phyloP scores from a whole-genome alignment of 2,113 vertebrate species.

The Serilophus lunatus region DNA sequence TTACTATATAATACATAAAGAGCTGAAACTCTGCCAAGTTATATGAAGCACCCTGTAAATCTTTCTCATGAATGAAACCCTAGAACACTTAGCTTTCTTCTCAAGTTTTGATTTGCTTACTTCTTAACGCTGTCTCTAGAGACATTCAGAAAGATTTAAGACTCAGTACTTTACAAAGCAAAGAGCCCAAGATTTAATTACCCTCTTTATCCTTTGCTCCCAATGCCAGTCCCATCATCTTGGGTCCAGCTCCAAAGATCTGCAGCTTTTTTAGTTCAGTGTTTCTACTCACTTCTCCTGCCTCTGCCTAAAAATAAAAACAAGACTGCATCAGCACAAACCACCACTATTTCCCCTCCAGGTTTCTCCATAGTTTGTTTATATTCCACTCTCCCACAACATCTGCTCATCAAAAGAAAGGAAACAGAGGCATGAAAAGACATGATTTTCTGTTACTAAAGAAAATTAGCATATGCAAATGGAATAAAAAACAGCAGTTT shows the following conservation, averaged over 20 bases:
- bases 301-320: constrained; percentile 67
- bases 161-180: not conserved
- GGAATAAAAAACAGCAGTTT: not conserved
- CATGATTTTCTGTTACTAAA: not conserved
- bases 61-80: not conserved
- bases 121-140: not conserved
- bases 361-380: not conserved
- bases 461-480: not conserved
- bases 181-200: constrained; percentile 41
- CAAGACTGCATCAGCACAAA: constrained; percentile 40
- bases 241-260: constrained; percentile 88
- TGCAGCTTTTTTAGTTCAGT: constrained; percentile 90
- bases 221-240: constrained; percentile 87
- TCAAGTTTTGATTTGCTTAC: not conserved
- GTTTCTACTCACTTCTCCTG: constrained; percentile 79
- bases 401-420: not conserved
- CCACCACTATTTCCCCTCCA: not conserved
- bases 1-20: not conserved
- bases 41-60: not conserved
- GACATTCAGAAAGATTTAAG: not conserved
- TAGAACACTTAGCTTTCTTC: not conserved
- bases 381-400: not conserved
- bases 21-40: constrained; percentile 2
- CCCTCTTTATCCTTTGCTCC: constrained; percentile 82
- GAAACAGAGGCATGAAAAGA: not conserved